These are phyloP conservation scores for Hucho hucho DNA, from an alignment of 2,113 vertebrate genomes.

Conservation along the genomic window DNA sequence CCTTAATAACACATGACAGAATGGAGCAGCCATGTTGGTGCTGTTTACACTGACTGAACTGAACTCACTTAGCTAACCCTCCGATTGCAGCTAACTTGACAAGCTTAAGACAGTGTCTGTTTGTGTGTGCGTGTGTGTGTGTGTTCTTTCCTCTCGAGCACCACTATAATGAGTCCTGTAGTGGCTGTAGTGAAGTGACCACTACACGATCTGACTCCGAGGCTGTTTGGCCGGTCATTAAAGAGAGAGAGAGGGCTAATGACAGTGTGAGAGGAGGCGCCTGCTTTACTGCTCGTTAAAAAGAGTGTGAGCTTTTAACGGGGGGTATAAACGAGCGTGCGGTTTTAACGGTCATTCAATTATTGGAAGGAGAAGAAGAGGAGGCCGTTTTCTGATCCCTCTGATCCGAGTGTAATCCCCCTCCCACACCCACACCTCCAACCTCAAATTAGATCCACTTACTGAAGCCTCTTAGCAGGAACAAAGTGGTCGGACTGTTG, in stretches of 20 bases:
- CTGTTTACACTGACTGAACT: not conserved
- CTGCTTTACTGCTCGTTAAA: constrained; percentile 67
- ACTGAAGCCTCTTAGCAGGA: constrained; percentile 2
- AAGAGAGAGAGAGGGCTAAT: constrained; percentile 40
- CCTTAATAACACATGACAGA: constrained; percentile 4
- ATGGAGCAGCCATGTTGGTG: constrained; percentile 4
- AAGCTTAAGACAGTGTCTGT: not conserved
- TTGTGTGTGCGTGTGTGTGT: constrained; percentile 2
- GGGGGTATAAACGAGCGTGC: constrained; percentile 62
- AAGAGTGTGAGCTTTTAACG: constrained; percentile 63
- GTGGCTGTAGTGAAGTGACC: constrained; percentile 35
- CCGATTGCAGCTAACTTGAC: constrained; percentile 32
- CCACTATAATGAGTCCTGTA: constrained; percentile 6
- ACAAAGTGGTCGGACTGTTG: not conserved
- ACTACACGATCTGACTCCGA: constrained; percentile 36
- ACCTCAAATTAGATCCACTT: constrained; percentile 30
- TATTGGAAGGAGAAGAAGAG: constrained; percentile 61
- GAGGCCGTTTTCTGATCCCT: constrained; percentile 47
- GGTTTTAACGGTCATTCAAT: constrained; percentile 64
- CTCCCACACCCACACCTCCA: constrained; percentile 13
- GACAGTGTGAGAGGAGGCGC: constrained; percentile 30
- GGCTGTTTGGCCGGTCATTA: constrained; percentile 41
- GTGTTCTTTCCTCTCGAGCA: constrained; percentile 34
- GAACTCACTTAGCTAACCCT: not conserved
- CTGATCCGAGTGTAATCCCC: constrained; percentile 34